These are phyloP conservation scores for Balearica regulorum DNA, from an alignment of 2,797 vertebrate genomes.

Conservation along the genomic window DNA sequence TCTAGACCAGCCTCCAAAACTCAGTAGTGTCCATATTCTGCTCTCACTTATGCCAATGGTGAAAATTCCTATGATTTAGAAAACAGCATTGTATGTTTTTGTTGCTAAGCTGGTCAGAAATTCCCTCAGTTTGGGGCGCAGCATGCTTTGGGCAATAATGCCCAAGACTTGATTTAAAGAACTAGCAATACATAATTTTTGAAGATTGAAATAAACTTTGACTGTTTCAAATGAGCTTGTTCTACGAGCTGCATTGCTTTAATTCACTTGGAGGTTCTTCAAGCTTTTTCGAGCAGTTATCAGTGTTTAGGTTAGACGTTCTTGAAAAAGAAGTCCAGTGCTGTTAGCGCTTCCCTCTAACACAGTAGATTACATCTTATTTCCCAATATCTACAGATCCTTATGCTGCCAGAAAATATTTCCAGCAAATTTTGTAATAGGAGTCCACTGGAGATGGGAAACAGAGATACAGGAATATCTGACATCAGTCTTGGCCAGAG, in stretches of 20 bases:
- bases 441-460: neutral
- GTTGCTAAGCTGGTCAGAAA: neutral
- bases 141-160: neutral
- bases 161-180: neutral
- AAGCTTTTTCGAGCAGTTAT: neutral
- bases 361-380: neutral
- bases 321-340: neutral
- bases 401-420: conserved; percentile 20
- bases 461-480: conserved; percentile 36
- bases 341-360: neutral
- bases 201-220: neutral
- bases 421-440: conserved; percentile 24
- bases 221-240: neutral
- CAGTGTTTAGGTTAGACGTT: neutral
- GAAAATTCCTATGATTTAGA: neutral
- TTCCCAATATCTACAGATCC: neutral
- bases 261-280: neutral
- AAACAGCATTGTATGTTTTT: neutral
- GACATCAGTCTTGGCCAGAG: conserved; percentile 14
- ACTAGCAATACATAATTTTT: neutral
- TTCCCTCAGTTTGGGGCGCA: neutral
- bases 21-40: neutral
- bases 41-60: neutral
- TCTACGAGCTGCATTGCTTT: neutral
- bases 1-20: neutral